A percentile compares a stretch with the other conserved stretches of the same genome.
These are phyloP conservation scores for Pipistrellus pygmaeus DNA, from an alignment of 2,797 vertebrate species.

Conservation along the genomic window DNA sequence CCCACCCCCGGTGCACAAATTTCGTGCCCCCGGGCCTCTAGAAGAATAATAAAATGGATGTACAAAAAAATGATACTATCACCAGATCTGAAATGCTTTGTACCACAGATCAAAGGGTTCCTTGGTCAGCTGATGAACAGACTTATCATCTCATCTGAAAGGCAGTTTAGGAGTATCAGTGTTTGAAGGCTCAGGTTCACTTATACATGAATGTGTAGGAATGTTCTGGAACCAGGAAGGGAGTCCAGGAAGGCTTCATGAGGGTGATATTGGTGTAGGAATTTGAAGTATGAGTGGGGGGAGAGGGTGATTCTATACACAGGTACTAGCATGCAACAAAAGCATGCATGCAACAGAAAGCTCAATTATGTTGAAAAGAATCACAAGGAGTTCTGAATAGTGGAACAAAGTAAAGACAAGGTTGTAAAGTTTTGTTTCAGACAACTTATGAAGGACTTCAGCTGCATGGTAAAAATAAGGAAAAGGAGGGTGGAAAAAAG, in stretches of 20 bases:
- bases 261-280: not conserved
- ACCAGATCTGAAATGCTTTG: slow-evolving; percentile 1
- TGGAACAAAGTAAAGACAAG: not conserved
- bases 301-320: not conserved
- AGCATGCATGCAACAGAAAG: slow-evolving; percentile 21
- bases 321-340: not conserved
- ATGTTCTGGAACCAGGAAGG: slow-evolving; percentile 1
- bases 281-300: not conserved
- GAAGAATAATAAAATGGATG: slow-evolving; percentile 32
- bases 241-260: slow-evolving; percentile 13
- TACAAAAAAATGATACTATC: slow-evolving; percentile 34
- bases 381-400: not conserved
- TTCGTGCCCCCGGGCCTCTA: too few relatives aligned
- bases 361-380: not conserved
- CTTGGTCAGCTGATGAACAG: not conserved
- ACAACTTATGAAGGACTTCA: slow-evolving; percentile 33
- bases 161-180: not conserved
- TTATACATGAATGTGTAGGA: not conserved
- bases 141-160: slow-evolving; percentile 13
- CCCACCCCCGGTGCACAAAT: too few relatives aligned
- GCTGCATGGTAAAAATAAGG: slow-evolving; percentile 21
- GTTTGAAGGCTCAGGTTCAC: slow-evolving; percentile 18
- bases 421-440: slow-evolving; percentile 25
- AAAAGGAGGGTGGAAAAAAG: slow-evolving; percentile 43
- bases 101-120: slow-evolving; percentile 1